Evolutionary conservation across 2,888 invertebrate species (phyloP).

Genomic region (Pocota personata): DNA sequence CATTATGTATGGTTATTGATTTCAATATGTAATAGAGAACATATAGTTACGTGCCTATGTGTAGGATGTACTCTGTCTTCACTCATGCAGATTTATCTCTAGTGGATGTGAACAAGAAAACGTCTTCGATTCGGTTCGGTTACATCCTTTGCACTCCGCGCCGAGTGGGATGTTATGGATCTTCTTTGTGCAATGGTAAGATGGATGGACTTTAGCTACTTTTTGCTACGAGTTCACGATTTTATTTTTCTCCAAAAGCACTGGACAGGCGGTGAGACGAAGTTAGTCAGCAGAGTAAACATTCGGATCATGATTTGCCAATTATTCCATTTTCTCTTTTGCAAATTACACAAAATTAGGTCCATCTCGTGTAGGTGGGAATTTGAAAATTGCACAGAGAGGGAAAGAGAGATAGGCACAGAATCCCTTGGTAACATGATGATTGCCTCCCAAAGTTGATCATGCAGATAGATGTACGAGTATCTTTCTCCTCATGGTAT

Average conservation of each 20-base stretch:
- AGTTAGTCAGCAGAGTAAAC: constrained; percentile 31
- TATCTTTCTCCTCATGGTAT: neutral
- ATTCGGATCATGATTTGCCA: constrained; percentile 68
- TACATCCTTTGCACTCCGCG: neutral
- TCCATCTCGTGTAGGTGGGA: constrained; percentile 59
- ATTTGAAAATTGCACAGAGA: constrained; percentile 52
- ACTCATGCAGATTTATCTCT: constrained; percentile 65
- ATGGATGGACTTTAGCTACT: constrained; percentile 53
- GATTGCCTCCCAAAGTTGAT: constrained; percentile 21
- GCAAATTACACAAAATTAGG: constrained; percentile 62
- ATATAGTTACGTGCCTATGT: constrained; percentile 20
- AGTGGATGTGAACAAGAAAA: constrained; percentile 49
- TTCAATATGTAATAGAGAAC: constrained; percentile 55
- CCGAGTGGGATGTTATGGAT: constrained; percentile 57
- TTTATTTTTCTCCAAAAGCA: neutral
- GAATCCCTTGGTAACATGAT: constrained; percentile 4
- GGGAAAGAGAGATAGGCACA: no score
- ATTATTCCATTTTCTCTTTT: constrained; percentile 46
- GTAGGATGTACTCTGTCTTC: constrained; percentile 62
- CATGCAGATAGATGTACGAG: constrained; percentile 30
- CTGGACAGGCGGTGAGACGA: constrained; percentile 15
- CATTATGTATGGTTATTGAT: constrained; percentile 73
- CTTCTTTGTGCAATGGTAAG: constrained; percentile 16
- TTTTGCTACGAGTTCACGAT: constrained; percentile 45
- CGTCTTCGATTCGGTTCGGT: constrained; percentile 46